These are phyloP conservation scores for Drosophila silvestris DNA, from an alignment of 2,888 invertebrate genomes.

Conservation along the genomic window DNA sequence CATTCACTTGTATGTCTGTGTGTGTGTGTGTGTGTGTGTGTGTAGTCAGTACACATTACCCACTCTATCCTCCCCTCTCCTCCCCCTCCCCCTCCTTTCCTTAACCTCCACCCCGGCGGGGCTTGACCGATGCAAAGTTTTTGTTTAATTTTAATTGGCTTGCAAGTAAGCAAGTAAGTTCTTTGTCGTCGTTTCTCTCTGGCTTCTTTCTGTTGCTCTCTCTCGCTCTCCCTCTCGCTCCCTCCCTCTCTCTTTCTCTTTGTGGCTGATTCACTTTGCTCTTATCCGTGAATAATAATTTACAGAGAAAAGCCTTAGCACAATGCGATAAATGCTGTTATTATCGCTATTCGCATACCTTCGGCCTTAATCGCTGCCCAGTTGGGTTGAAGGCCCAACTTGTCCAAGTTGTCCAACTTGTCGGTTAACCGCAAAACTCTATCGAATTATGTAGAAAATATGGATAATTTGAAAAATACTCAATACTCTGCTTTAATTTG, in stretches of 20 bases:
- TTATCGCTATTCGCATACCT: constrained; percentile 21
- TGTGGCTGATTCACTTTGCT: constrained; percentile 44
- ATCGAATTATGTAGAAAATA: constrained; percentile 7
- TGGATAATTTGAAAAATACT: not conserved
- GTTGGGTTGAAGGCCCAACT: constrained; percentile 6
- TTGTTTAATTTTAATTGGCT: constrained; percentile 68
- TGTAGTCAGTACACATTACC: constrained; percentile 6
- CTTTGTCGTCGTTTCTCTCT: constrained; percentile 38
- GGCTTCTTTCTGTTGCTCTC: constrained; percentile 5
- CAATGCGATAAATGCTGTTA: constrained; percentile 31
- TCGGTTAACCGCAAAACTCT: constrained; percentile 30
- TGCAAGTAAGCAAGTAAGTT: constrained; percentile 39
- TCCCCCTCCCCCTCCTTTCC: not conserved
- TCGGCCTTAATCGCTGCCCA: constrained; percentile 18
- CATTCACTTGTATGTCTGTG: constrained; percentile 54
- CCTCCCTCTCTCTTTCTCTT: constrained; percentile 3
- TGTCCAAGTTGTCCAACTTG: constrained; percentile 1
- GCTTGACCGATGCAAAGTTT: constrained; percentile 41
- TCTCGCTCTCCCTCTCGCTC: not conserved
- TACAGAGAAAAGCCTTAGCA: constrained; percentile 11
- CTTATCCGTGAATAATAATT: constrained; percentile 17
- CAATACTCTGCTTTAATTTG: not conserved
- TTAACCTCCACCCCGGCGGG: not conserved
- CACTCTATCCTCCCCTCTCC: not conserved
- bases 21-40: not conserved